Evolutionary conservation across 1,140 invertebrate species (phyloP), one percentile per base, ranked within the genome.

Genomic region (Pachypeltis micranthus): DNA sequence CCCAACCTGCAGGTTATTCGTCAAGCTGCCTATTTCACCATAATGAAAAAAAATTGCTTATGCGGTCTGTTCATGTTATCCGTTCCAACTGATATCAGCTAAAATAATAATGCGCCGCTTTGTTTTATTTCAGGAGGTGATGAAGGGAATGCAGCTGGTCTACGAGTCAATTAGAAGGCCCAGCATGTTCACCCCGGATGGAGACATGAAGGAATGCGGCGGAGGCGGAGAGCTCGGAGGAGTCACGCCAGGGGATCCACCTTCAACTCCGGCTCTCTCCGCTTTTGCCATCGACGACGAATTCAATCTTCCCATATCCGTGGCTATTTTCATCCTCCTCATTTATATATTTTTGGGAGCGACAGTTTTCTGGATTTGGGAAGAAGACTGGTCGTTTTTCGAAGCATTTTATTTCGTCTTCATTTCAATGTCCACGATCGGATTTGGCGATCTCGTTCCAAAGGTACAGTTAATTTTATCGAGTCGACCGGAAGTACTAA

Each of bases 331-430:
- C 2, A 84, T 95, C 44, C 77, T 96, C 23, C 70, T 93, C 0
- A 69, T 83, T 0, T 96, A 97, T 73, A 91, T 96, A 12, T 82
- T 93, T 54, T 73, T 87, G 44, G 93, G 93, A 1, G 88, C 90
- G 0, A 76, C 83, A 0, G 77, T 89, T 1, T 95, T 92, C 70
- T 83, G 80, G 2, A 71, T 85, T 10, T 88, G 87, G 80, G 89
- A 94, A 69, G 88, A 93, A 68, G 67, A 70, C 0, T 96, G 93
- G 93, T 77, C 78, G 0, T 87, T 91, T 70, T 87, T 94, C 65
- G 87, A 91, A 63, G 85, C 91, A 0, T 93, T 96, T 71, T 96
- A 96, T 71, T 96, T 95, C 70, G 89, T 95, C 12, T 96, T 94
- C 72, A 91, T 96, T 67, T 93, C 91, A 0, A 90, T 95, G 83